Base-by-base conservation (phyloP, 2,888 invertebrate species). In the Malthinus seriepunctatus region DNA sequence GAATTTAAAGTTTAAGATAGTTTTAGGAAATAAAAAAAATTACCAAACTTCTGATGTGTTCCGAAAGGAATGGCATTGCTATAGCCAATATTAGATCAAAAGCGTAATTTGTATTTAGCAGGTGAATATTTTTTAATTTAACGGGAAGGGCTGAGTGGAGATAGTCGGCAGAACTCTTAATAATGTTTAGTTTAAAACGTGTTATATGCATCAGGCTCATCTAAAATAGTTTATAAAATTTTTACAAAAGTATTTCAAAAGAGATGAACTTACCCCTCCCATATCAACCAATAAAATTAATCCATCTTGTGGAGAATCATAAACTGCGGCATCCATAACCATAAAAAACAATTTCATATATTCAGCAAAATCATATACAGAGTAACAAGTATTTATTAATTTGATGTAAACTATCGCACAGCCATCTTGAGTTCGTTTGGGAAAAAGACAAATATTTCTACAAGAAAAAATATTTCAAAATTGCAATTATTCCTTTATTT, bases 231-330 rank as follows among this genome's bases (percentile, higher is more conserved):
- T n/a, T n/a, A n/a, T n/a, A n/a, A n/a, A n/a, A n/a, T n/a, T n/a
- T n/a, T n/a, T n/a, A n/a, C n/a, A n/a, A n/a, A n/a, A n/a, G n/a
- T n/a, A 5, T 11, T 11, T 12, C n/a, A 15, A 42, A 14, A 12
- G 9, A 31, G 7, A 14, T n/a, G 87, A 74, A 58, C 80, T 81
- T 0, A 86, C 86, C 0, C 87, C 87, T 35, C 78, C 77, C 84
- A 88, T 87, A 71, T 89, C 88, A 63, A 88, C 86, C 0, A 89
- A 78, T 69, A 88, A 84, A 32, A 88, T 80, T 61, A 85, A 81
- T 0, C 88, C 89, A 0, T 83, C 82, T 8, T 83, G 81, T 1
- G 88, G 87, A 3, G 84, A 77, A 48, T 80, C 80, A 66, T 80
- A 78, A 0, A 87, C 73, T 56, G 83, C 83, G 11, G 82, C 80